Percentiles rank a stretch among this genome's conserved stretches.
phyloP scores from a whole-genome alignment of 2,888 invertebrate genomes.

The Gandaritis pyraliata region DNA sequence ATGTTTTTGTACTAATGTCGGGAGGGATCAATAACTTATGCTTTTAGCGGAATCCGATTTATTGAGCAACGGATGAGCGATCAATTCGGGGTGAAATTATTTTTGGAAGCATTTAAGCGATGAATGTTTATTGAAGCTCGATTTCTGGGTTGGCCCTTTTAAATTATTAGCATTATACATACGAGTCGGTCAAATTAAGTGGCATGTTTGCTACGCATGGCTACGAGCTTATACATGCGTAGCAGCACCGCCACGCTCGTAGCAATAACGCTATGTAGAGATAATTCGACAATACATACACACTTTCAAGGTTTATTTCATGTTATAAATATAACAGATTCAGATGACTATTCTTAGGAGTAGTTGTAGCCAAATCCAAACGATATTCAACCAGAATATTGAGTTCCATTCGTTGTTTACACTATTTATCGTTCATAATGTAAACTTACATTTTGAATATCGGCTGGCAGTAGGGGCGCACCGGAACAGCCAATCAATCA shows the following conservation, averaged over 20 bases:
- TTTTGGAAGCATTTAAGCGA: conserved; percentile 5
- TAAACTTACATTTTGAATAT: conserved; percentile 39
- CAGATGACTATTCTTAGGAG: not conserved
- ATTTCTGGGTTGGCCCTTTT: too few species aligned
- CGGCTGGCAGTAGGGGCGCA: conserved; percentile 37
- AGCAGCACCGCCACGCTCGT: conserved; percentile 1
- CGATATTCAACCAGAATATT: not conserved
- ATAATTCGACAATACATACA: not conserved
- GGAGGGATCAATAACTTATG: conserved; percentile 34
- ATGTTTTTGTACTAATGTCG: conserved; percentile 36
- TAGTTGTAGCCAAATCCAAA: not conserved
- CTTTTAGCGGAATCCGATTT: conserved; percentile 36
- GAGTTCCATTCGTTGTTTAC: not conserved
- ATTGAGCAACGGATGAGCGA: conserved; percentile 26
- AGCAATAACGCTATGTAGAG: not conserved
- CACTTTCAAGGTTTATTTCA: not conserved
- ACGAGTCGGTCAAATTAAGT: too few species aligned
- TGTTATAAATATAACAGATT: not conserved
- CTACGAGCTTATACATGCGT: conserved; percentile 8
- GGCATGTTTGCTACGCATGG: not conserved
- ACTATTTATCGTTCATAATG: conserved; percentile 28
- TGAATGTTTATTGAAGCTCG: not conserved
- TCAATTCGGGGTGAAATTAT: conserved; percentile 21
- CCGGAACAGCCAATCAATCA: conserved; percentile 78
- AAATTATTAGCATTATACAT: too few species aligned